Evolutionary conservation across 2,888 invertebrate species (phyloP).

Genomic region (Lochmaea crataegi): DNA sequence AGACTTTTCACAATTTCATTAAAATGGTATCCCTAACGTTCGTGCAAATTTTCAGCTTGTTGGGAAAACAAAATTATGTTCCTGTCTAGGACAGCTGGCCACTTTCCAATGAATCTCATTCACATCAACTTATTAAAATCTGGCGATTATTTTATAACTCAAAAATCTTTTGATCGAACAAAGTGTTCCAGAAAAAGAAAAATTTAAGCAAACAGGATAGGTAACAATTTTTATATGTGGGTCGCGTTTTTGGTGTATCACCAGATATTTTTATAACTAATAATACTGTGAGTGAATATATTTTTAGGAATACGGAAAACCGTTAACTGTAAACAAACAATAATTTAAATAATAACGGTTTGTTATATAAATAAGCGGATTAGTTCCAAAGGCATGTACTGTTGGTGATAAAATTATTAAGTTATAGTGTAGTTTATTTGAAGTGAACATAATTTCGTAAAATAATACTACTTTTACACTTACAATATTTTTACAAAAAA

Average conservation of each 20-base stretch:
- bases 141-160: background rate
- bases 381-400: background rate
- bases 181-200: background rate
- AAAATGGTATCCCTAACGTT: too few species aligned
- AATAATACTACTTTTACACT: background rate
- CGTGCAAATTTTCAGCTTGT: too few species aligned
- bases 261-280: background rate
- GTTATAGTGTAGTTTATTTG: background rate
- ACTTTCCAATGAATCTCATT: background rate
- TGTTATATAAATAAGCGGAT: background rate
- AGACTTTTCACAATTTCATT: too few species aligned
- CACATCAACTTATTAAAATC: background rate
- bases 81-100: too few species aligned
- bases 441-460: background rate
- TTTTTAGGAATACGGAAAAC: slow-evolving; percentile 5
- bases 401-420: background rate
- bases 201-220: background rate
- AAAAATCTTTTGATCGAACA: background rate
- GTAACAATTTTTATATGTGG: background rate
- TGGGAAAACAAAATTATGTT: too few species aligned
- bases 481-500: background rate
- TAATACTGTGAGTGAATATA: background rate
- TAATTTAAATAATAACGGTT: slow-evolving; percentile 1
- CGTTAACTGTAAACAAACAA: background rate
- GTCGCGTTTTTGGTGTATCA: background rate